Base-by-base conservation (phyloP, 1,140 invertebrate genomes). In the Nasonia vitripennis region DNA sequence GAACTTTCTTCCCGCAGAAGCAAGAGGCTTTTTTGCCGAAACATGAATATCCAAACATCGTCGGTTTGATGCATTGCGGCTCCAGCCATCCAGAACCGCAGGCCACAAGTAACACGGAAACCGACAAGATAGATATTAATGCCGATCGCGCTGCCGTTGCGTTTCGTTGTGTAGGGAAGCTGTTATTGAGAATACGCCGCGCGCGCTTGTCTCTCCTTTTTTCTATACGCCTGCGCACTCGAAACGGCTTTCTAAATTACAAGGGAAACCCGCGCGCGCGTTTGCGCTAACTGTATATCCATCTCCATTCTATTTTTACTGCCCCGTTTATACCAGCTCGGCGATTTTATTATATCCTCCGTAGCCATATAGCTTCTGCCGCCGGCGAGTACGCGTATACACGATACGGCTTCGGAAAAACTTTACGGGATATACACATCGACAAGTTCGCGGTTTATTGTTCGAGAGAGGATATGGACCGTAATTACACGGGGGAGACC, bases 301-400 rank as follows among this genome's bases (percentile, higher is more conserved):
- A 37, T 45, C 20, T 51, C 37, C 77, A 45, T 71, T 84, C 37
- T 84, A 71, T 78, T 84, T 78, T 78, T 62, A 62, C 55, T 62
- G 20, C 55, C 17, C 20, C 14, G 55, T 62, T 62, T 62, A 62
- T 62, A 62, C 55, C 55, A 62, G 55, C 55, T 62, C 55, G 55
- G n/a, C 55, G 55, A 62, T 62, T 62, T 62, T 62, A 62, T 62
- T 62, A 62, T n/a, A 17, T 17, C 17, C 55, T 62, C 17, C 55
- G 1, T n/a, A 14, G 7, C 7, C 11, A 17, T 17, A 17, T 51
- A 17, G 48, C 11, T 48, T 10, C 12, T 51, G 48, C 14, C 14
- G 48, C 14, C 14, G 48, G 14, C 48, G 12, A 10, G 48, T 51
- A 51, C 48, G 37, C 37, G 37, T 41, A 9, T 51, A 51, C 11